Evolutionary conservation across 1,140 invertebrate species (phyloP).

Genomic region (Pachypeltis micranthus): DNA sequence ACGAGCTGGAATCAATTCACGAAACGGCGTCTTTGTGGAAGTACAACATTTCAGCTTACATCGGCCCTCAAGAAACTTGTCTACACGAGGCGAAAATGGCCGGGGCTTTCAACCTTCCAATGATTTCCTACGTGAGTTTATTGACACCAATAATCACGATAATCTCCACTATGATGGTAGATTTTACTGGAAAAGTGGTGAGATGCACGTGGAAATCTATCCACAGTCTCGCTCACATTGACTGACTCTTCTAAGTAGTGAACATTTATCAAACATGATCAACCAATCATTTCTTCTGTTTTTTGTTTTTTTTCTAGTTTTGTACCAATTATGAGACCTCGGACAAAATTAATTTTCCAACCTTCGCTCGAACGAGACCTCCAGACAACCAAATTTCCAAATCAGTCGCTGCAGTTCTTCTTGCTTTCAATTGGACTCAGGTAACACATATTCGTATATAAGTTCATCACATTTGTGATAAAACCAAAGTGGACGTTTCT

Average conservation of each 20-base stretch:
- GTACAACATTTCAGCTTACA: conserved; percentile 72
- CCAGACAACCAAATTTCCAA: conserved; percentile 87
- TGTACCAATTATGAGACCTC: conserved; percentile 75
- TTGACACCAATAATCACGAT: too few species aligned
- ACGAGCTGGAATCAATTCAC: conserved; percentile 72
- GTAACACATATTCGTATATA: conserved; percentile 45
- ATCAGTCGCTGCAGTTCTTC: conserved; percentile 66
- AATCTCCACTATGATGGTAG: too few species aligned
- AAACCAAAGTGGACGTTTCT: too few species aligned
- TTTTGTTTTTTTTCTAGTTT: conserved; percentile 58
- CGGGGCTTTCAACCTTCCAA: conserved; percentile 82
- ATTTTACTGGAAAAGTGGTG: too few species aligned
- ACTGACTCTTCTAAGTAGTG: too few species aligned
- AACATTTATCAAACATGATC: too few species aligned
- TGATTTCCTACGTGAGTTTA: conserved; percentile 66
- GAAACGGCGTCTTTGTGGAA: conserved; percentile 78
- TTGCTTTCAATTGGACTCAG: conserved; percentile 70
- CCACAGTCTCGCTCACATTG: too few species aligned
- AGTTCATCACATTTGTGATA: too few species aligned
- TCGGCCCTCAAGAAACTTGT: conserved; percentile 92
- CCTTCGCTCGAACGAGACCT: conserved; percentile 83
- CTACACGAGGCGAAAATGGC: conserved; percentile 89
- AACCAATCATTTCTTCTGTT: too few species aligned
- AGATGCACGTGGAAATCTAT: too few species aligned
- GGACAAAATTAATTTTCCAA: conserved; percentile 76